phyloP scores from a whole-genome alignment of 2,113 vertebrate species.

The Sylvietta virens region DNA sequence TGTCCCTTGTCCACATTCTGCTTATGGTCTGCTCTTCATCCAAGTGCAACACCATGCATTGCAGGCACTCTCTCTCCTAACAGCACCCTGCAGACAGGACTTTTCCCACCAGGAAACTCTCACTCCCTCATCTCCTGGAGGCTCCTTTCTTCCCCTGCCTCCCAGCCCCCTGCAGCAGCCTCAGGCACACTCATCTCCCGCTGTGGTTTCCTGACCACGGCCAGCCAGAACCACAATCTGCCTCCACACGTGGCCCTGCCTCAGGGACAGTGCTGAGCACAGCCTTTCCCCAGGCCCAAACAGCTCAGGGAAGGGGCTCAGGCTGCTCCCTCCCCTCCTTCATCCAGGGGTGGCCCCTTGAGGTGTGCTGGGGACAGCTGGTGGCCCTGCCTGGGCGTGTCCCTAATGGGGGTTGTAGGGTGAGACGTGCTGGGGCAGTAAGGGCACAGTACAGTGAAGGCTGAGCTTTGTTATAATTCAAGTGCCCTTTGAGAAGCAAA shows the following conservation, averaged over 20 bases:
- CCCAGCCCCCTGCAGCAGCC: background rate
- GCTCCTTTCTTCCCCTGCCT: background rate
- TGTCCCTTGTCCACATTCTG: no score
- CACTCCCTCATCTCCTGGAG: background rate
- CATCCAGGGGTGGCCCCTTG: background rate
- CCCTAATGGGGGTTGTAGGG: background rate
- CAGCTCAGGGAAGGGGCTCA: background rate
- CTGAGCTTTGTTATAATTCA: background rate
- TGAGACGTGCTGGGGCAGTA: fast-evolving
- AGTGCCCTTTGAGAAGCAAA: background rate
- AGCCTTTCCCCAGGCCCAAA: background rate
- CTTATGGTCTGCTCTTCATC: background rate
- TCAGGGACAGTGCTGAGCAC: background rate
- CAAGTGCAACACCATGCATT: fast-evolving
- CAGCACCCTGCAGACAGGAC: background rate
- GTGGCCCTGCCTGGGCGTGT: background rate
- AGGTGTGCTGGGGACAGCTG: background rate
- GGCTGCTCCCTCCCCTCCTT: background rate
- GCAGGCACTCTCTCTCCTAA: background rate
- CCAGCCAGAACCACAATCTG: background rate
- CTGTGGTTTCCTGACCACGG: background rate
- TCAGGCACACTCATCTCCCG: fast-evolving
- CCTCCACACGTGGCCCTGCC: background rate
- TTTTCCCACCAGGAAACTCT: background rate
- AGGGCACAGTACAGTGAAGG: background rate